These are phyloP conservation scores for Drosophila erecta DNA, from an alignment of 1,140 invertebrate genomes.

Conservation along the genomic window DNA sequence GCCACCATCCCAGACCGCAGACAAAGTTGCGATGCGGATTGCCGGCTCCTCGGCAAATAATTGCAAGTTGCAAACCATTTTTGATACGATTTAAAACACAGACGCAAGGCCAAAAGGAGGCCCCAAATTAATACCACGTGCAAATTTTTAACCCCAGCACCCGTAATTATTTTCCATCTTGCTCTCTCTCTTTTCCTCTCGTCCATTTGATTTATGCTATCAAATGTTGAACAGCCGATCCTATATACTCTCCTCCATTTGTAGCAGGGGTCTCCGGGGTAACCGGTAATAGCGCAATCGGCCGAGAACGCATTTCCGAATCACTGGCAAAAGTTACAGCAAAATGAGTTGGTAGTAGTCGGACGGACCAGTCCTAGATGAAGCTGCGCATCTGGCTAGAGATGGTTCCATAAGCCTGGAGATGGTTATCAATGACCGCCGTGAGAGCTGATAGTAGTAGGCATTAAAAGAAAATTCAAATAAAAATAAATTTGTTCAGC, in stretches of 20 bases:
- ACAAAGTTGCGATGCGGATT: constrained; percentile 35
- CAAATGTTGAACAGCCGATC: constrained; percentile 38
- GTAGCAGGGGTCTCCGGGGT: not conserved
- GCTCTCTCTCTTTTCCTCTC: not conserved
- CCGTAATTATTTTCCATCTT: constrained; percentile 72
- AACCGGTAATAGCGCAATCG: constrained; percentile 38
- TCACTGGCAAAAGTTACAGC: constrained; percentile 44
- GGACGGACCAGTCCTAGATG: constrained; percentile 17
- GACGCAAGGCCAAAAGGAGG: constrained; percentile 16
- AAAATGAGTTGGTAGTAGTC: constrained; percentile 38
- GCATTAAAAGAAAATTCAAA: no score
- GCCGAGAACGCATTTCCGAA: constrained; percentile 63
- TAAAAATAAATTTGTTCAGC: no score
- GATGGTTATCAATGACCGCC: not conserved
- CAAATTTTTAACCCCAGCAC: constrained; percentile 67
- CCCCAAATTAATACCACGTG: constrained; percentile 73
- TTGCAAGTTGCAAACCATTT: constrained; percentile 69
- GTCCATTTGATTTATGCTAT: constrained; percentile 76
- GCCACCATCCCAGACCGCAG: constrained; percentile 42
- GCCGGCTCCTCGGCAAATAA: constrained; percentile 36
- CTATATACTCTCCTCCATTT: not conserved
- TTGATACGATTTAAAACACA: constrained; percentile 73
- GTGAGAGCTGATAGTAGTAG: not conserved
- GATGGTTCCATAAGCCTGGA: constrained; percentile 4
- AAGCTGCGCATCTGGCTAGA: constrained; percentile 18